These are phyloP conservation scores for Struthidea cinerea DNA, from an alignment of 2,113 vertebrate genomes.

Conservation along the genomic window DNA sequence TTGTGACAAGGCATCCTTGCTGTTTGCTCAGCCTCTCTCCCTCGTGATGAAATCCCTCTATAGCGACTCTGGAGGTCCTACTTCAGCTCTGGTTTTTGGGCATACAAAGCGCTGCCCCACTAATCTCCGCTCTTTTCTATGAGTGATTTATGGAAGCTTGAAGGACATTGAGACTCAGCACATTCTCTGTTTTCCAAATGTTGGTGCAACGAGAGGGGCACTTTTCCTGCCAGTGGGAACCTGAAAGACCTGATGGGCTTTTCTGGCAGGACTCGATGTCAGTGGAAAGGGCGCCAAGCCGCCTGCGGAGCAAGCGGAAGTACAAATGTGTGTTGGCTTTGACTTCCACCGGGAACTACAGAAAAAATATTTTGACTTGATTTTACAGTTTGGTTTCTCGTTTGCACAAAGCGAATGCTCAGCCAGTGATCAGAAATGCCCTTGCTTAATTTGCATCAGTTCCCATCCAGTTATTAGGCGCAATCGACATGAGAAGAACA, in stretches of 20 bases:
- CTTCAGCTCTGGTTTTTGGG: background rate
- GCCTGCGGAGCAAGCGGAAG: background rate
- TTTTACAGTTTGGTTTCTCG: slow-evolving; percentile 12
- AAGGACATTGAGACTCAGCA: slow-evolving; percentile 11
- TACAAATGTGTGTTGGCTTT: background rate
- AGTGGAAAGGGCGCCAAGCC: background rate
- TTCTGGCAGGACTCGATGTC: slow-evolving; percentile 15
- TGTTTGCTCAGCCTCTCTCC: slow-evolving; percentile 32
- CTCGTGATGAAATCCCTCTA: slow-evolving; percentile 52
- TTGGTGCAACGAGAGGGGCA: background rate
- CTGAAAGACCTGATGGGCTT: slow-evolving; percentile 33
- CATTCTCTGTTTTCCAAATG: slow-evolving; percentile 25
- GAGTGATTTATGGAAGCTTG: slow-evolving; percentile 48
- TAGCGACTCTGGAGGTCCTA: slow-evolving; percentile 54
- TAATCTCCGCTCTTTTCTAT: slow-evolving; percentile 43
- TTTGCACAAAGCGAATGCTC: background rate
- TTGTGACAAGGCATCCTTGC: slow-evolving; percentile 44
- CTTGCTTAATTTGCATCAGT: slow-evolving; percentile 47
- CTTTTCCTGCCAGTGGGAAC: slow-evolving; percentile 38
- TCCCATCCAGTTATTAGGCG: background rate
- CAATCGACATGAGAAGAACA: background rate
- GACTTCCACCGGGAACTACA: background rate
- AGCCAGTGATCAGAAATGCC: slow-evolving; percentile 41
- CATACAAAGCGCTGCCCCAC: slow-evolving; percentile 24
- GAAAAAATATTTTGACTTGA: slow-evolving; percentile 54